Percentiles rank a stretch among this genome's conserved stretches.
These are phyloP conservation scores for Andricus curvator DNA, from an alignment of 2,888 invertebrate species.

Conservation along the genomic window DNA sequence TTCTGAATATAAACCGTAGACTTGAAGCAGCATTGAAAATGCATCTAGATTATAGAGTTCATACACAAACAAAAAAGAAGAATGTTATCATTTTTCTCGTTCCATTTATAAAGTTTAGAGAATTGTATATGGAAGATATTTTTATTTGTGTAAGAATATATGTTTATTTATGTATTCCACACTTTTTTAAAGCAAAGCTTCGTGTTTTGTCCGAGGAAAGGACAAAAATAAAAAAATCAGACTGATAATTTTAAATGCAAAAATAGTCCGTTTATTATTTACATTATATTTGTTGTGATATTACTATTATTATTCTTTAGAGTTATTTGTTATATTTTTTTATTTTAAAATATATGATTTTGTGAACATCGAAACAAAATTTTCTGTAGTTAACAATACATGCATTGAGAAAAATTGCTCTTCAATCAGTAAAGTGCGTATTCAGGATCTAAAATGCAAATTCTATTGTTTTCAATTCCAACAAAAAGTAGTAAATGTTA, in stretches of 20 bases:
- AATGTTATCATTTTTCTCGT: not conserved
- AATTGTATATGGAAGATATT: not conserved
- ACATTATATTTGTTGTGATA: not conserved
- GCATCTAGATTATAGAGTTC: not conserved
- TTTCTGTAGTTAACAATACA: conserved; percentile 1
- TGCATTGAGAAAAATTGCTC: conserved; percentile 27
- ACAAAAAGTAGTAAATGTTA: not conserved
- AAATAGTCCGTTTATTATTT: not conserved
- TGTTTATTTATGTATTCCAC: not conserved
- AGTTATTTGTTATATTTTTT: not conserved
- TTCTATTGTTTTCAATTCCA: too few species aligned
- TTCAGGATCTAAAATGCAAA: not conserved
- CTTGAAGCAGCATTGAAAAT: not conserved
- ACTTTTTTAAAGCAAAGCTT: not conserved
- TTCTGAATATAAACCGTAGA: not conserved
- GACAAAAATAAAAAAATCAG: not conserved
- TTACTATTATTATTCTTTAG: not conserved
- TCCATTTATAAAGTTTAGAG: not conserved
- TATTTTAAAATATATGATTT: not conserved
- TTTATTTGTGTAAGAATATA: not conserved
- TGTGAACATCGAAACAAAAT: not conserved
- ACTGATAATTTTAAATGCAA: not conserved
- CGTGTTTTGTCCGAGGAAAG: not conserved
- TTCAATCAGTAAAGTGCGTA: conserved; percentile 4
- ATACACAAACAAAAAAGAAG: not conserved